Evolutionary conservation across 2,113 vertebrate genomes (phyloP), one percentile per base, ranked within the genome.

Genomic region (Benitochromis conjunctus): DNA sequence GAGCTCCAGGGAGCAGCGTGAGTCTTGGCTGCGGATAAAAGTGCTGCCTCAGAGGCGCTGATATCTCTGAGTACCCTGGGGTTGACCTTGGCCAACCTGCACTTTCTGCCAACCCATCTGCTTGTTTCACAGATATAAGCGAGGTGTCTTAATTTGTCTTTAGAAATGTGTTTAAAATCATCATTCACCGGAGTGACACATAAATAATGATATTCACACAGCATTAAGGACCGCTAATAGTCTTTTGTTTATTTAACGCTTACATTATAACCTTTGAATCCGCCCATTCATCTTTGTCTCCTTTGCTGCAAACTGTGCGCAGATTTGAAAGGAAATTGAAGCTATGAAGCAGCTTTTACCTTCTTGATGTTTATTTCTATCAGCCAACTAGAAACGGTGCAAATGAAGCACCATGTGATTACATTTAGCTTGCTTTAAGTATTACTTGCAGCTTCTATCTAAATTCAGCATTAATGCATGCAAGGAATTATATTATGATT

Each of bases 21-120:
- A 94, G 89, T 83, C 81, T 87, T 94, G 91, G 94, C 91, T 82
- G 83, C 82, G 90, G 92, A 94, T 94, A 92, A 94, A 93, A 94
- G 92, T 80, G 79, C 64, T 83, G 91, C 89, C 89, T 88, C 89
- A 55, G 85, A 90, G 93, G 87, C 81, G 19, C 58, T 55, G 80
- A 86, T 94, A 94, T 94, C 94, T 94, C 79, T 7, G 83, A 83
- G 89, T 74, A 93, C 91, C 91, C 89, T 48, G n/a, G 92, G 94
- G 92, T 90, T 93, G 94, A 95, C 94, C 94, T 94, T 95, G 94
- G 90, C 91, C 84, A 60, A 83, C 74, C 81, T 13, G 53, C 62
- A 11, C 80, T 81, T 29, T 21, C 81, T 86, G 84, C 89, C 88
- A 89, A 81, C 90, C 88, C 82, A 77, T 89, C 88, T 88, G 87